These are phyloP conservation scores for Fragum fragum DNA, from an alignment of 2,888 invertebrate species.

Conservation along the genomic window DNA sequence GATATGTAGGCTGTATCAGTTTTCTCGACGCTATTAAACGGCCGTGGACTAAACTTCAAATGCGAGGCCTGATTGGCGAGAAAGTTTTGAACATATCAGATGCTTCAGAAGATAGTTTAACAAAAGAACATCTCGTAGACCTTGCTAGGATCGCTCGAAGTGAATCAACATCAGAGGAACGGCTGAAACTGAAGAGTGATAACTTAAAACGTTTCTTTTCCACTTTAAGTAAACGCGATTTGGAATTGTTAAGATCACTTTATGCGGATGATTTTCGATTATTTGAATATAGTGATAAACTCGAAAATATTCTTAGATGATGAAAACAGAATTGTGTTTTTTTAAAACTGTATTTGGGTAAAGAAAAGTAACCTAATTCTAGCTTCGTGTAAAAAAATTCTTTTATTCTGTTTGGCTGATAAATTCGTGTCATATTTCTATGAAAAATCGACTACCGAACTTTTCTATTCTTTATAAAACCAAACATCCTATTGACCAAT, in stretches of 20 bases:
- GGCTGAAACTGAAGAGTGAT: conserved; percentile 63
- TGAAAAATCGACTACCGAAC: no score
- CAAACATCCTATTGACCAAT: no score
- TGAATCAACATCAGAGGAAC: conserved; percentile 31
- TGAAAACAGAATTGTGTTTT: no score
- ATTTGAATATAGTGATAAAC: conserved; percentile 69
- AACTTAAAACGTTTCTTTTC: conserved; percentile 66
- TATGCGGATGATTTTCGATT: conserved; percentile 71
- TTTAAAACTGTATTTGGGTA: no score
- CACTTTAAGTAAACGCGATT: conserved; percentile 50
- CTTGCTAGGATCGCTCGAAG: conserved; percentile 50
- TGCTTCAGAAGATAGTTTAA: conserved; percentile 31
- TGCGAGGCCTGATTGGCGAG: conserved; percentile 71
- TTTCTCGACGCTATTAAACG: conserved; percentile 64
- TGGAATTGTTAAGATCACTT: conserved; percentile 57
- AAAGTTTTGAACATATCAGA: conserved; percentile 50
- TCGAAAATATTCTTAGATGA: no score
- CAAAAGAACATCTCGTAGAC: conserved; percentile 44
- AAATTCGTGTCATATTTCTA: no score
- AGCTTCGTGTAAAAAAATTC: no score
- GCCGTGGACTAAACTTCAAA: conserved; percentile 74
- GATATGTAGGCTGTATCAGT: conserved; percentile 69
- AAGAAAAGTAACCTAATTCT: no score
- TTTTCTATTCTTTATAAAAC: no score
- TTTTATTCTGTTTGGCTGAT: no score